Conservation (phyloP, 2,113 vertebrate species). For the Sminthopsis crassicaudata region DNA sequence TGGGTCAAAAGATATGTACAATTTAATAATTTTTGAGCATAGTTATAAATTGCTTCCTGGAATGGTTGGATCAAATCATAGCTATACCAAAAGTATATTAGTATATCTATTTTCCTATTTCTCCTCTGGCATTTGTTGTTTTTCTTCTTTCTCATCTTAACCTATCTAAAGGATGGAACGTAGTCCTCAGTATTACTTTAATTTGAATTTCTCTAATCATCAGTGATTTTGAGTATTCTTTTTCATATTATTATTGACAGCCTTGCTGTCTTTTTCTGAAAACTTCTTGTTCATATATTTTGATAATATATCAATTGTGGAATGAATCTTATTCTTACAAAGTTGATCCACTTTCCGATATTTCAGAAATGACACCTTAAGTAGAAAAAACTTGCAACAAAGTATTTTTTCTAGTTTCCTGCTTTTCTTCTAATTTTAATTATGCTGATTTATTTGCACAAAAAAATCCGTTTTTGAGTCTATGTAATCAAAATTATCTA, state of each 20-base stretch:
- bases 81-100: not conserved
- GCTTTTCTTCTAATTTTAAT: not conserved
- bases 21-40: not conserved
- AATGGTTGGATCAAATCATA: not conserved
- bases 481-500: not conserved
- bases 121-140: not conserved
- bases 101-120: not conserved
- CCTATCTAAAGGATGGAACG: not conserved
- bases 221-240: not conserved
- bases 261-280: not conserved
- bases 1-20: not conserved
- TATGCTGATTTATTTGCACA: not conserved
- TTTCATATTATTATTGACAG: not conserved
- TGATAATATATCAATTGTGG: not conserved
- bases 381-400: not conserved
- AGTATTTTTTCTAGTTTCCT: not conserved
- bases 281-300: not conserved
- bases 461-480: not conserved
- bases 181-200: not conserved
- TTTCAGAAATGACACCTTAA: not conserved
- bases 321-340: not conserved
- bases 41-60: not conserved
- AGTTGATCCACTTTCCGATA: not conserved
- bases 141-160: not conserved
- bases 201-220: no score